Evolutionary conservation across 2,888 invertebrate species (phyloP), one percentile per base, ranked within the genome.

Genomic region (Nomada fabriciana): DNA sequence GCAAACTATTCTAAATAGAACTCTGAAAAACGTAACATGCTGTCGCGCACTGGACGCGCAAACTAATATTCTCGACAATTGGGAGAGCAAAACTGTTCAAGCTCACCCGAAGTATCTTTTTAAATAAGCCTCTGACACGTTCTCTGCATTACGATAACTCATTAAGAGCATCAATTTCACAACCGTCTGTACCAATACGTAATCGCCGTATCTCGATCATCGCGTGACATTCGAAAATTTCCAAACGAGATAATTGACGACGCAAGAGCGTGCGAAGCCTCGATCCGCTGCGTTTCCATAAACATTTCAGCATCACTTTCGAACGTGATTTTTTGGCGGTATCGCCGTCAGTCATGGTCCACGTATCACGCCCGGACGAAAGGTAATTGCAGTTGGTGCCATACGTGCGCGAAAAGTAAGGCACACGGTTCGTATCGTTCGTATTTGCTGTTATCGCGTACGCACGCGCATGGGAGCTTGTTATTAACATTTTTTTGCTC

Each of bases 401-500:
- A 13, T 47, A 47, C 47, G 50, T 52, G 63, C 52, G 25, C 29
- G 70, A 10, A 11, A 25, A 53, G 23, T 25, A 29, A 52, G 69
- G 57, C 29, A 10, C 68, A 43, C 59, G 50, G 47, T 15, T 47
- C 63, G 55, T 70, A 59, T 67, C 43, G 64, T 29, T 68, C 53
- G 36, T 77, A 60, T 13, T 42, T 50, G 64, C 47, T 53, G 52
- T 71, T 75, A 78, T 80, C 71, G 77, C 77, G 20, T 43, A 61
- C 64, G 20, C 53, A 47, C 70, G 69, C 57, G 69, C 47, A 11
- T 36, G 25, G 20, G 67, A 25, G 64, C 25, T 69, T 80, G 86
- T 85, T 80, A 88, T 88, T 88, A 88, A 42, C 64, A 86, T 86
- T 88, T 83, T 82, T 36, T 36, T 36, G 7, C 36, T 78, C 73